Conservation (phyloP, 2,113 vertebrate species). For the Onychorhynchus coronatus region DNA sequence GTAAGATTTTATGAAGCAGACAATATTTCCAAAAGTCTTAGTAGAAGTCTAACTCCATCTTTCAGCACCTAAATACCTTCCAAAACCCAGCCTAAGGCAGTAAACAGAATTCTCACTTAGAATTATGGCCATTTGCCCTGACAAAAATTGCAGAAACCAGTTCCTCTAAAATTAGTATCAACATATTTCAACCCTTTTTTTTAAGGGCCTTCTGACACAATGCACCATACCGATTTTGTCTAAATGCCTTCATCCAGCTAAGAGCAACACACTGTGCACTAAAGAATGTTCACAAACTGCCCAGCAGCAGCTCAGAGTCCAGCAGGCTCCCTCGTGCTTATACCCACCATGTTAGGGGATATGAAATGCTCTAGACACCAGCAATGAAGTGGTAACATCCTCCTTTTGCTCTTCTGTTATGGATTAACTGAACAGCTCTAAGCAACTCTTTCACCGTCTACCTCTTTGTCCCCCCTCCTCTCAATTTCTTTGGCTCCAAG, state of each 20-base stretch:
- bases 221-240: not conserved
- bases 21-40: not conserved
- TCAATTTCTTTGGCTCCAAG: not conserved
- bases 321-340: not conserved
- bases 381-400: not conserved
- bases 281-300: not conserved
- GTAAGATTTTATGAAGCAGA: not conserved
- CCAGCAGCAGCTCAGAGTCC: not conserved
- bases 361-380: not conserved
- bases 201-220: not conserved
- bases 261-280: not conserved
- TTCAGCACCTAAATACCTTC: not conserved
- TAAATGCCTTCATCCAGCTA: not conserved
- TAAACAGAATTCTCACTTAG: not conserved
- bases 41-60: not conserved
- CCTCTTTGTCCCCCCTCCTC: not conserved
- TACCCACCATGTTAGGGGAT: not conserved
- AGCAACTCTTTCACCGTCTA: not conserved
- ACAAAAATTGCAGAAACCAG: conserved; percentile 1
- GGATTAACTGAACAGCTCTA: not conserved
- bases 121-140: not conserved
- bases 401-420: not conserved
- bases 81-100: not conserved
- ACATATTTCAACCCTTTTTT: not conserved
- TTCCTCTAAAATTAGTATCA: not conserved